Conservation (phyloP, 2,113 vertebrate species). For the Parotia lawesii region DNA sequence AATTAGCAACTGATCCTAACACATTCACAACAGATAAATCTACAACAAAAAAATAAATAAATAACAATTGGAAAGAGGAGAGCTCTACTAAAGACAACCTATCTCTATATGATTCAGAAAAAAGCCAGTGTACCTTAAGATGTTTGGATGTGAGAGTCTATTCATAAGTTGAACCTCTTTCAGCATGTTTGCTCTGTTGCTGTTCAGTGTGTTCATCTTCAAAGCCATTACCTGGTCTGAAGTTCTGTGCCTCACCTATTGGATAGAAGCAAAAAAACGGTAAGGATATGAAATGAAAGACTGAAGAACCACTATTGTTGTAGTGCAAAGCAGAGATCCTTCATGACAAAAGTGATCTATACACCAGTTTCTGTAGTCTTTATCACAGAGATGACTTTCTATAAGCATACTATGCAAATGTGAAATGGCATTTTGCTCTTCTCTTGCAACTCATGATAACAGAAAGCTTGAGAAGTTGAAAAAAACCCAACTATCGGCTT, state of each 20-base stretch:
- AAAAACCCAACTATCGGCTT: background rate
- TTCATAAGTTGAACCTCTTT: constrained; percentile 98
- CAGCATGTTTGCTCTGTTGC: constrained; percentile 96
- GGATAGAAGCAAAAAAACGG: constrained; percentile 10
- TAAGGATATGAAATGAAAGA: background rate
- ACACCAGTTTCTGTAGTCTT: background rate
- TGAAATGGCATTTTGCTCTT: background rate
- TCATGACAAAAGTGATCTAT: background rate
- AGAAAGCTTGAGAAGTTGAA: background rate
- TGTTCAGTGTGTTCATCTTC: constrained; percentile 97
- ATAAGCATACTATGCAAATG: background rate
- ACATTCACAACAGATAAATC: background rate
- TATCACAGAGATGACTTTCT: background rate
- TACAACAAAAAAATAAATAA: background rate
- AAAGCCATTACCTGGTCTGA: constrained; percentile 97
- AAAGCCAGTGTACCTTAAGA: constrained; percentile 82
- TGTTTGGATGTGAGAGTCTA: constrained; percentile 92
- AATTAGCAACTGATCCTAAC: background rate
- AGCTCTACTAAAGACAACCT: background rate
- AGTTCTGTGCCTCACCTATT: constrained; percentile 88
- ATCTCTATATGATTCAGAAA: background rate
- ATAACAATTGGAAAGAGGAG: background rate
- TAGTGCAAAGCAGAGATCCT: background rate
- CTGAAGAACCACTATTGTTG: background rate
- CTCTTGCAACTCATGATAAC: background rate